Evolutionary conservation across 2,113 vertebrate species (phyloP).

Genomic region (Anser brachyrhynchus): DNA sequence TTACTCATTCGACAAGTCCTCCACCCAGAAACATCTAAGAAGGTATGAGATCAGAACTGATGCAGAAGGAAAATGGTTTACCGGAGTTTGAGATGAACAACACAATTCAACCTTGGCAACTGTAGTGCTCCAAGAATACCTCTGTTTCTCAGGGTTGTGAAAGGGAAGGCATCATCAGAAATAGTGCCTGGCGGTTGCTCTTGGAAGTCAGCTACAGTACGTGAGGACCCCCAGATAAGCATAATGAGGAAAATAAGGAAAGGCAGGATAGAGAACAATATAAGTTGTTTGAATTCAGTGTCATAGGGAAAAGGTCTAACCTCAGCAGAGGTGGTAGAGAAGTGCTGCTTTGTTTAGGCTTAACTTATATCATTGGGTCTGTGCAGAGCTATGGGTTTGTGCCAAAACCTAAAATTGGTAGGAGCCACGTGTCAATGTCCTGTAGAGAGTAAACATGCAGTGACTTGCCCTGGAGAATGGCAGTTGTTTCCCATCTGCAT

Average conservation of each 20-base stretch:
- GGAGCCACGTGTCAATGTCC: neutral
- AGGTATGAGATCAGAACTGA: slow-evolving; percentile 77
- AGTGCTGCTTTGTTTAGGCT: neutral
- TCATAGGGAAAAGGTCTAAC: neutral
- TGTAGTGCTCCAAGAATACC: neutral
- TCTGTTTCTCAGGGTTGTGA: neutral
- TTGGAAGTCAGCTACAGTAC: neutral
- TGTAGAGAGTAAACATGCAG: neutral
- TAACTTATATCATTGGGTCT: neutral
- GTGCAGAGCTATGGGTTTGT: neutral
- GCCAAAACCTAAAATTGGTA: neutral
- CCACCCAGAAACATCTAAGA: slow-evolving; percentile 94
- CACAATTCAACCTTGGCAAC: neutral
- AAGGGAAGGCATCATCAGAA: neutral
- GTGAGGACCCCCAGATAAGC: neutral
- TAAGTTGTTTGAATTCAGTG: neutral
- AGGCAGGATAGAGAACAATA: neutral
- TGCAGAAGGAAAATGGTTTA: neutral
- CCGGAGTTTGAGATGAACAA: neutral
- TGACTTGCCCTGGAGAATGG: neutral
- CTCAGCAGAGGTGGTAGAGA: neutral
- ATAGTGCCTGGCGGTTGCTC: neutral
- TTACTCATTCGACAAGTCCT: slow-evolving; percentile 90
- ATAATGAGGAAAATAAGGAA: neutral
- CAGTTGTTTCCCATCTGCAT: neutral